Evolutionary conservation across 2,797 vertebrate species (phyloP).

Genomic region (Pantherophis alleghaniensis): DNA sequence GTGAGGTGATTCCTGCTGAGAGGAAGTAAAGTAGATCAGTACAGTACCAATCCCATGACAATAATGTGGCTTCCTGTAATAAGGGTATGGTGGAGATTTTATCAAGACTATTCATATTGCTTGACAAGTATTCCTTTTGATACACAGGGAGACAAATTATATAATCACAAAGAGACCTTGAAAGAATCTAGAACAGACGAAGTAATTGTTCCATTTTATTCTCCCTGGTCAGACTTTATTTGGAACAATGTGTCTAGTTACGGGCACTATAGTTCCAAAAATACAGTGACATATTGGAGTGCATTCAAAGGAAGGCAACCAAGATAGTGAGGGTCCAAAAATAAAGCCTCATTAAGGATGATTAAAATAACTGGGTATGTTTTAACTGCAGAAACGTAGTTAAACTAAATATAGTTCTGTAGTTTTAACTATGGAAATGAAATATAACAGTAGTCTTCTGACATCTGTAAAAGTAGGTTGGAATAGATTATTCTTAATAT

Average conservation of each 20-base stretch:
- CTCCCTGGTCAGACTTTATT: background rate
- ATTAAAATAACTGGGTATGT: background rate
- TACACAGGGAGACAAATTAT: background rate
- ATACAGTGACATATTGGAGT: background rate
- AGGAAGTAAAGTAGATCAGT: background rate
- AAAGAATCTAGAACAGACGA: background rate
- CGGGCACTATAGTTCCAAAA: background rate
- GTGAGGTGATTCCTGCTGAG: background rate
- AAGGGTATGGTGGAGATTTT: background rate
- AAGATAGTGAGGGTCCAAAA: background rate
- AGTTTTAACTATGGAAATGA: background rate
- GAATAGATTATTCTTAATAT: background rate
- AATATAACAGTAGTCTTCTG: background rate
- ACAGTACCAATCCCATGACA: background rate
- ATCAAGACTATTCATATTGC: background rate
- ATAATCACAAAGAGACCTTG: background rate
- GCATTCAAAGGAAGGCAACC: background rate
- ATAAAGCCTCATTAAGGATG: background rate
- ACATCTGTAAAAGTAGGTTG: background rate
- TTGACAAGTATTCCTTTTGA: background rate
- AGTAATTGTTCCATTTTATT: background rate
- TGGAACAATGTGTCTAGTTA: background rate
- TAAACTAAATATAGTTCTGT: background rate
- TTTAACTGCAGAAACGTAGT: background rate
- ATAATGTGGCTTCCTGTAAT: background rate